Evolutionary conservation across 2,888 invertebrate genomes (phyloP).

Genomic region (Zaprionus bogoriensis): DNA sequence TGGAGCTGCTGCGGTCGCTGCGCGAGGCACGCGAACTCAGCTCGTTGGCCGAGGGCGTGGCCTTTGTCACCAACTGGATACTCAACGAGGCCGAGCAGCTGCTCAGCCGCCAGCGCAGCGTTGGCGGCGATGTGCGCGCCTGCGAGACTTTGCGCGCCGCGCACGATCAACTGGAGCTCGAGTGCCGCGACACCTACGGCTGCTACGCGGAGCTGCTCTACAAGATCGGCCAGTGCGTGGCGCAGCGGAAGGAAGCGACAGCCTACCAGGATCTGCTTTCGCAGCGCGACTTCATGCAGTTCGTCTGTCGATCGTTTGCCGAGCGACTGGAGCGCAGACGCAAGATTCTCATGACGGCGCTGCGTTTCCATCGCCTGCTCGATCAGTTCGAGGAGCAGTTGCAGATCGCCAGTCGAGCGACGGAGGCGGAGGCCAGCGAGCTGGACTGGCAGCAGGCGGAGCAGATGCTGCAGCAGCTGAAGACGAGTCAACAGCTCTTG

Average conservation of each 20-base stretch:
- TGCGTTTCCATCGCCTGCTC: conserved; percentile 89
- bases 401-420: conserved; percentile 83
- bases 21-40: conserved; percentile 86
- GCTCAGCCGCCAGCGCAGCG: conserved; percentile 87
- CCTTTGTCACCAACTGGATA: conserved; percentile 91
- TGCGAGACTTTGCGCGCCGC: conserved; percentile 89
- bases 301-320: conserved; percentile 90
- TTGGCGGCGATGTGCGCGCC: conserved; percentile 88
- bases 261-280: conserved; percentile 86
- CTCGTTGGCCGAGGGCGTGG: conserved; percentile 86
- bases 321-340: conserved; percentile 88
- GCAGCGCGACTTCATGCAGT: conserved; percentile 92
- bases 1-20: conserved; percentile 85
- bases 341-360: conserved; percentile 89
- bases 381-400: conserved; percentile 88
- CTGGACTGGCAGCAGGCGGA: conserved; percentile 83
- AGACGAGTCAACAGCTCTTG: conserved; percentile 85
- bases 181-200: conserved; percentile 91
- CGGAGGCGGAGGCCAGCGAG: conserved; percentile 53
- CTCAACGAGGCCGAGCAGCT: conserved; percentile 89
- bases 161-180: conserved; percentile 89
- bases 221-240: conserved; percentile 86
- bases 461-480: conserved; percentile 85
- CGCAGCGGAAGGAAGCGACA: conserved; percentile 80
- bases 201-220: conserved; percentile 90